Evolutionary conservation across 2,797 vertebrate species (phyloP).

Genomic region (Apogon hyalosoma): DNA sequence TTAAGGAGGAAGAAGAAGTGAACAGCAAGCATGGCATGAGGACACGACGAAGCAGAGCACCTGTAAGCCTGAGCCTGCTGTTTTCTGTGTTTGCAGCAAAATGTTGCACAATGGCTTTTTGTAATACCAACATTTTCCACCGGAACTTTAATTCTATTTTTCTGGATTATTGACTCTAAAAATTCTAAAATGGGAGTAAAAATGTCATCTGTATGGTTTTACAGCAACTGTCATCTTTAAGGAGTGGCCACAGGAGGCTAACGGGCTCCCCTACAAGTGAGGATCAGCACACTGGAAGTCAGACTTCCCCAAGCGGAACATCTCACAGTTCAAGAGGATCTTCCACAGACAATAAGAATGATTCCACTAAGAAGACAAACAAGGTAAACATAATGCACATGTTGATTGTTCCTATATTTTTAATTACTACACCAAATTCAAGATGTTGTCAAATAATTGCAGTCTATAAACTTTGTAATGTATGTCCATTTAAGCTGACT

Average conservation of each 20-base stretch:
- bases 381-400: conserved; percentile 82
- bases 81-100: conserved; percentile 1
- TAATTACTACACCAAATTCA: too few species aligned
- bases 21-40: conserved; percentile 98
- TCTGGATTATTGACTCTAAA: not conserved
- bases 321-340: conserved; percentile 92
- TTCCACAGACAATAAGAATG: conserved; percentile 92
- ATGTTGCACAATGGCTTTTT: not conserved
- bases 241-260: conserved; percentile 96
- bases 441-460: not conserved
- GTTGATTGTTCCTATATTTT: not conserved
- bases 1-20: conserved; percentile 96
- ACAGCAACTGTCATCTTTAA: conserved; percentile 93
- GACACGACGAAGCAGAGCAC: conserved; percentile 95
- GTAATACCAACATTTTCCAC: not conserved
- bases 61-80: conserved; percentile 82
- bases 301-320: conserved; percentile 88
- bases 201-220: conserved; percentile 21
- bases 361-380: conserved; percentile 89
- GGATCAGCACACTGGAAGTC: conserved; percentile 90
- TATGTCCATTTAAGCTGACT: too few species aligned
- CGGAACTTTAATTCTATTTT: not conserved
- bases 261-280: conserved; percentile 92
- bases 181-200: not conserved
- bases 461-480: not conserved